Evolutionary conservation across 2,888 invertebrate species (phyloP), one percentile per base, ranked within the genome.

Genomic region (Protophormia terraenovae): DNA sequence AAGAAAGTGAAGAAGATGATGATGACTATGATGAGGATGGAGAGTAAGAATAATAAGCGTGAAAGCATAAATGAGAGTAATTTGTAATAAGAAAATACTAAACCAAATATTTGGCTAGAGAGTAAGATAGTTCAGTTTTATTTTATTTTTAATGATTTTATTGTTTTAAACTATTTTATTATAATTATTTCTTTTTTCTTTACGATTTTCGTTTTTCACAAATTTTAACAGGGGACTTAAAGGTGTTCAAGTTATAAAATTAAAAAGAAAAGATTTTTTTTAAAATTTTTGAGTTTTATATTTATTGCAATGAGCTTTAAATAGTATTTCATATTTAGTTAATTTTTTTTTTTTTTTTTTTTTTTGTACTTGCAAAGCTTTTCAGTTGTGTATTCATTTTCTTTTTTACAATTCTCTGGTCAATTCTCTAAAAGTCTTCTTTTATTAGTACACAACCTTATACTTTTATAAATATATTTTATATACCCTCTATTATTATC

Each of bases 1-100:
- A 90, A 84, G 91, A 91, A 76, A 91, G 89, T 87, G 91, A 91
- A 16, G 91, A 91, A 32, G 91, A 91, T 83, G 91, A 91, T 80
- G 91, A 91, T 86, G 91, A 91, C 79, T 89, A 90, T 77, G 90
- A 91, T 84, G 90, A 90, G 71, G 90, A 90, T 88, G 87, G 84
- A 41, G 83, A 86, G 41, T 82, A 77, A 76, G 29, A 64, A 60
- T 24, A 22, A 38, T 22, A 19, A 22, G 12, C 22, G 24, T 22
- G 35, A 27, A 32, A 35, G 0, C 27, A 22, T 8, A 45, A 29
- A 38, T 67, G 19, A 35, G 27, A 38, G 60, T 75, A 58, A 47
- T 60, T 29, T 69, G 22, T 50, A 53, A 22, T 14, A 53, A 50
- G 1, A 64, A 32, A 22, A 32, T 29, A n/a, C 27, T 41, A 67